These are phyloP conservation scores for Steinernema carpocapsae DNA, from an alignment of 2,888 invertebrate species.

Conservation along the genomic window DNA sequence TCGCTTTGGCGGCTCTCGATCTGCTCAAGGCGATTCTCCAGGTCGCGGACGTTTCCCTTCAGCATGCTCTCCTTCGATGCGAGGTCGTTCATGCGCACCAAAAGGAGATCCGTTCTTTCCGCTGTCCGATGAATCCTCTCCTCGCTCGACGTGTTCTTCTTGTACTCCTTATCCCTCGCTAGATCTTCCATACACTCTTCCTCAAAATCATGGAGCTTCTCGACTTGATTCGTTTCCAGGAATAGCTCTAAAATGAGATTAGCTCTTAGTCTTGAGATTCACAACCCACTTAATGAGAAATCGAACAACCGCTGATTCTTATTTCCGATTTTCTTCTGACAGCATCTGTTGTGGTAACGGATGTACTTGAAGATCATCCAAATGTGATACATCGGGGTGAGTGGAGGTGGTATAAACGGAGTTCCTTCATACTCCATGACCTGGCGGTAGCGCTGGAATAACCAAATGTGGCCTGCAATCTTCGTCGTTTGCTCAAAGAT, in stretches of 20 bases:
- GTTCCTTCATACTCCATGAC: slow-evolving; percentile 98
- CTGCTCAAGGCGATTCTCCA: slow-evolving; percentile 56
- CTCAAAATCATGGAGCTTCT: slow-evolving; percentile 93
- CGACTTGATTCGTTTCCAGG: slow-evolving; percentile 88
- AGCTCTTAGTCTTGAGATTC: not conserved
- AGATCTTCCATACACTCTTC: slow-evolving; percentile 89
- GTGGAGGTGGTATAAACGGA: slow-evolving; percentile 86
- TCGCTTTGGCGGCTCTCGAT: slow-evolving; percentile 60
- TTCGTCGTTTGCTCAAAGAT: slow-evolving; percentile 82
- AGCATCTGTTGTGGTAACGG: slow-evolving; percentile 58
- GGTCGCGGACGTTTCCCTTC: slow-evolving; percentile 52
- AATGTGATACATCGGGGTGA: slow-evolving; percentile 62
- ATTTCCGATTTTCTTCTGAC: slow-evolving; percentile 30
- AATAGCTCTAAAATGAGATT: slow-evolving; percentile 76
- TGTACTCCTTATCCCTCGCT: slow-evolving; percentile 80
- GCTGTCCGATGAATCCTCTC: slow-evolving; percentile 71
- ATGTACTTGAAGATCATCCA: slow-evolving; percentile 56
- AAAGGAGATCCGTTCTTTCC: slow-evolving; percentile 71
- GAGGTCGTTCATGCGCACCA: slow-evolving; percentile 71
- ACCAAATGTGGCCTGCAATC: slow-evolving; percentile 96
- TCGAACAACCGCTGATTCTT: slow-evolving; percentile 52
- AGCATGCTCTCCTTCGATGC: slow-evolving; percentile 57
- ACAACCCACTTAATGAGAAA: slow-evolving; percentile 60
- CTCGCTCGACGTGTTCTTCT: slow-evolving; percentile 70
- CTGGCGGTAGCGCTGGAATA: slow-evolving; percentile 91